A percentile compares a stretch with the other conserved stretches of the same genome.
These are phyloP conservation scores for Chrysochloris asiatica DNA, from an alignment of 2,113 vertebrate species.

Conservation along the genomic window DNA sequence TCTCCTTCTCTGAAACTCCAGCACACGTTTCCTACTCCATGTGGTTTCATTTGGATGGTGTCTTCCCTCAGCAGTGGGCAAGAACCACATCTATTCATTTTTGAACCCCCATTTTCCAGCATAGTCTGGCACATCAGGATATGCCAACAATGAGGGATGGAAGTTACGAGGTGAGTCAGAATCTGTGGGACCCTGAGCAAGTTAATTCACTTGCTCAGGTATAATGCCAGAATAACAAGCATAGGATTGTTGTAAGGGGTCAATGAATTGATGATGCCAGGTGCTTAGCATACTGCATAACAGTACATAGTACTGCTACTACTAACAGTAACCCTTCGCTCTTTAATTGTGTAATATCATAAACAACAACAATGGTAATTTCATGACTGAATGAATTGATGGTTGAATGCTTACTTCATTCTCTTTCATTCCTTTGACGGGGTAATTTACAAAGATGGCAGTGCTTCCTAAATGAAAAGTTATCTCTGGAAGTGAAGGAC, in stretches of 20 bases:
- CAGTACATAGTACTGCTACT: neutral
- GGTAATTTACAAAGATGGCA: neutral
- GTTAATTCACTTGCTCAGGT: neutral
- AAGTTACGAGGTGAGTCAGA: neutral
- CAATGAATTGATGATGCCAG: neutral
- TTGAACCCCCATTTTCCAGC: neutral
- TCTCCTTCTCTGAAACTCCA: slow-evolving; percentile 6
- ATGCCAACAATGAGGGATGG: neutral
- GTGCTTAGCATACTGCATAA: neutral
- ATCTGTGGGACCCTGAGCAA: neutral
- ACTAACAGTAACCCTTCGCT: neutral
- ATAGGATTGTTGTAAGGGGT: neutral
- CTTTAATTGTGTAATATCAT: neutral
- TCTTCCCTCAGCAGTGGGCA: neutral
- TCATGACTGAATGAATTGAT: neutral
- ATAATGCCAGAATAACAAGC: neutral
- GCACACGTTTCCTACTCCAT: neutral
- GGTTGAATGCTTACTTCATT: neutral
- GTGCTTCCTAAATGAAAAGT: neutral
- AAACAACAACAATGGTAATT: neutral
- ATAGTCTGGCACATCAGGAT: neutral
- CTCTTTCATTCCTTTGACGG: neutral
- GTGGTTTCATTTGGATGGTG: slow-evolving; percentile 18
- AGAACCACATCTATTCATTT: slow-evolving; percentile 10
- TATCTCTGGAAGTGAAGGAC: neutral